These are phyloP conservation scores for Scophthalmus maximus DNA, from an alignment of 2,113 vertebrate genomes.

Conservation along the genomic window DNA sequence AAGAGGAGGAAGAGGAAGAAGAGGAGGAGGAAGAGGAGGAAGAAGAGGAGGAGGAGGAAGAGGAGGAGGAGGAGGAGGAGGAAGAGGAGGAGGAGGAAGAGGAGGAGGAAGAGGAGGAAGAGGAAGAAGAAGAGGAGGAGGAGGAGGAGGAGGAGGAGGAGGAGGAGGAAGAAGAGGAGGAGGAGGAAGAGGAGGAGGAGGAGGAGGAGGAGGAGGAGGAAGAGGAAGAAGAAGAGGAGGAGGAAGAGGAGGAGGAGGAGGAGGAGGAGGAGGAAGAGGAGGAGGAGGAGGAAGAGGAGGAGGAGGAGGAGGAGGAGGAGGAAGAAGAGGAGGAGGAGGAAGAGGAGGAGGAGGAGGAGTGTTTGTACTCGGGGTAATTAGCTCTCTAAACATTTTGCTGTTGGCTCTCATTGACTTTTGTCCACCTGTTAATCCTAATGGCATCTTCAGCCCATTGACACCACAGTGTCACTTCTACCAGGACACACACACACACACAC, in stretches of 20 bases:
- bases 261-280: too few relatives aligned
- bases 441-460: conserved; percentile 58
- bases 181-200: too few relatives aligned
- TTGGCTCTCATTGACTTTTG: conserved; percentile 48
- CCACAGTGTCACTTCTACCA: conserved; percentile 6
- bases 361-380: conserved; percentile 27
- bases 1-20: too few relatives aligned
- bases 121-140: not conserved
- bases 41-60: too few relatives aligned
- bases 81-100: too few relatives aligned
- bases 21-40: too few relatives aligned
- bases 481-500: not conserved
- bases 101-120: not conserved
- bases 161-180: conserved; percentile 1
- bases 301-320: not conserved
- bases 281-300: too few relatives aligned
- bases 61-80: too few relatives aligned
- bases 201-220: too few relatives aligned
- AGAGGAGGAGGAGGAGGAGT: not conserved
- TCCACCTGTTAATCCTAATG: conserved; percentile 48
- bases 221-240: too few relatives aligned
- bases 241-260: too few relatives aligned
- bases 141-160: not conserved
- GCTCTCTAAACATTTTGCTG: conserved; percentile 54
- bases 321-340: too few relatives aligned